These are phyloP conservation scores for Thelaira solivaga DNA, from an alignment of 2,888 invertebrate species.

Conservation along the genomic window DNA sequence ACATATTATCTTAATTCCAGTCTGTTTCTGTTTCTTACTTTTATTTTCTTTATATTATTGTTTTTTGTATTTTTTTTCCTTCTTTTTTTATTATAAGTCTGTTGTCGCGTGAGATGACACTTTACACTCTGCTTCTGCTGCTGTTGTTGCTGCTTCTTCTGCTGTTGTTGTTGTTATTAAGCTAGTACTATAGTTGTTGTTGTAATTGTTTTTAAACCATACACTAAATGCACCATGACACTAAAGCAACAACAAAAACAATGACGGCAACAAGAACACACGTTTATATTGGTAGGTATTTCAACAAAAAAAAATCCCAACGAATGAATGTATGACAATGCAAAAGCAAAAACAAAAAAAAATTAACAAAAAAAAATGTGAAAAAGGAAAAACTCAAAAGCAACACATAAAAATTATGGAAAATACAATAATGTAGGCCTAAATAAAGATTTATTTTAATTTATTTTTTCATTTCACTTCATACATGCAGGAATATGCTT, in stretches of 20 bases:
- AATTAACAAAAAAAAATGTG: constrained; percentile 28
- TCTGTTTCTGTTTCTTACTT: constrained; percentile 35
- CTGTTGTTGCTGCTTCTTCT: constrained; percentile 24
- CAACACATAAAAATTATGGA: constrained; percentile 52
- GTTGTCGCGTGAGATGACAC: constrained; percentile 61
- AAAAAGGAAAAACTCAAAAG: constrained; percentile 48
- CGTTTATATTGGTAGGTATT: constrained; percentile 38
- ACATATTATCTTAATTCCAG: constrained; percentile 23
- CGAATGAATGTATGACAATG: constrained; percentile 44
- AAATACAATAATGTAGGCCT: constrained; percentile 17
- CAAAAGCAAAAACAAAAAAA: constrained; percentile 53
- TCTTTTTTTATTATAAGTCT: constrained; percentile 50
- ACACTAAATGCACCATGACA: constrained; percentile 55
- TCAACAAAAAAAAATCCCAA: constrained; percentile 32
- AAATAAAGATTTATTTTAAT: constrained; percentile 8
- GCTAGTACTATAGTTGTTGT: constrained; percentile 18
- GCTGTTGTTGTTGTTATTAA: constrained; percentile 26
- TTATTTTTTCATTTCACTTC: not conserved
- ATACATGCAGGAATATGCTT: not conserved
- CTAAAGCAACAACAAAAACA: constrained; percentile 57
- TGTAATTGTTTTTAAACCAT: constrained; percentile 47
- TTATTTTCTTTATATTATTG: constrained; percentile 1
- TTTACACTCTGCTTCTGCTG: constrained; percentile 55
- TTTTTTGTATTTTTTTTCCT: constrained; percentile 5
- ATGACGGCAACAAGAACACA: constrained; percentile 38